Percentiles rank a stretch among this genome's conserved stretches.
Conservation (phyloP, 2,888 invertebrate species). For the Thalpophila matura region DNA sequence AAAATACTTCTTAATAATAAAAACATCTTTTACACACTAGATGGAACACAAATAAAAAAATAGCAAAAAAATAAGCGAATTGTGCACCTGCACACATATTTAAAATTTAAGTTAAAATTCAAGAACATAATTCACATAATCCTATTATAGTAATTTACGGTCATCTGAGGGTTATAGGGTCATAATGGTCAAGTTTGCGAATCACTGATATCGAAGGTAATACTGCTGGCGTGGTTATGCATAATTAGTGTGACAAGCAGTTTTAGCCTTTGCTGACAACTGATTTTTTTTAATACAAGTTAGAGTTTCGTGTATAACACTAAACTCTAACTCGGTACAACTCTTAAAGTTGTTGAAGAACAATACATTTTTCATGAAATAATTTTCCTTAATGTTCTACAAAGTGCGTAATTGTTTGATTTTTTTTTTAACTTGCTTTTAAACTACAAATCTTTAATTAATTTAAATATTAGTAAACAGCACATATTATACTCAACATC, state of each 20-base stretch:
- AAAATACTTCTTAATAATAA: no score
- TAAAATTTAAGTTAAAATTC: no score
- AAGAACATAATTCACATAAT: constrained; percentile 11
- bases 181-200: constrained; percentile 56
- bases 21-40: no score
- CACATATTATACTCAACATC: neutral
- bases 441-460: neutral
- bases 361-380: no score
- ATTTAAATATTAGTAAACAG: constrained; percentile 12
- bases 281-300: no score
- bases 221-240: constrained; percentile 28
- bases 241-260: constrained; percentile 39
- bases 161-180: constrained; percentile 48
- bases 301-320: no score
- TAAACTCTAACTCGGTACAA: no score
- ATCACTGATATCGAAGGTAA: constrained; percentile 27
- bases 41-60: no score
- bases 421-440: neutral
- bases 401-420: neutral
- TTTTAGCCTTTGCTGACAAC: constrained; percentile 4
- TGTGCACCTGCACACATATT: no score
- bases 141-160: constrained; percentile 30
- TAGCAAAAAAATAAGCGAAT: no score
- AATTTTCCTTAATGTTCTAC: neutral
- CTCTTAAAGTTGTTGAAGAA: no score